Conservation (phyloP, 1,140 invertebrate species). For the Muscidifurax raptorellus region DNA sequence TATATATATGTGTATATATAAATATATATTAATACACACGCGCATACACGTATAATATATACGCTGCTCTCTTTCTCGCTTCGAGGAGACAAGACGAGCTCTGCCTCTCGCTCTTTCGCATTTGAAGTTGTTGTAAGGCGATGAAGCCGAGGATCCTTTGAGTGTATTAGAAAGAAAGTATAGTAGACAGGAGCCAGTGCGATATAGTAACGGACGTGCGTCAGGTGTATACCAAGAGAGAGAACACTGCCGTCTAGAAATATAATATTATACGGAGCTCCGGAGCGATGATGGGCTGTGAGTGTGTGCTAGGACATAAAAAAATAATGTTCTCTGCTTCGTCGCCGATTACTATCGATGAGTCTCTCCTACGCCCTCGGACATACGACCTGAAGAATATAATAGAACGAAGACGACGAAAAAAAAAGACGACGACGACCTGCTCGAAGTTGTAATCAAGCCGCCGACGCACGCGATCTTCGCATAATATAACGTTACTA, state of each 20-base stretch:
- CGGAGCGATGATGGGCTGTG: constrained; percentile 43
- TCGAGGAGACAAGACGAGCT: neutral
- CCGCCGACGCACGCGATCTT: constrained; percentile 23
- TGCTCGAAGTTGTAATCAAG: constrained; percentile 25
- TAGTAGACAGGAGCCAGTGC: constrained; percentile 5
- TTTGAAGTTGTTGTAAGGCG: neutral
- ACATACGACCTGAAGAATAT: constrained; percentile 3
- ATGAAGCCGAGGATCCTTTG: constrained; percentile 9
- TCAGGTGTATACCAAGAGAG: neutral
- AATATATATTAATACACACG: no score
- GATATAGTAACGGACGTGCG: neutral
- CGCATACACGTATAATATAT: neutral
- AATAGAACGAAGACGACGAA: neutral
- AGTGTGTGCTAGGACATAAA: constrained; percentile 35
- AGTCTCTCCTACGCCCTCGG: constrained; percentile 11
- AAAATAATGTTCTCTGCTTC: constrained; percentile 32
- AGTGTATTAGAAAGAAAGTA: neutral
- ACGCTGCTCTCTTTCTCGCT: neutral
- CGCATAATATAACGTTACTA: constrained; percentile 33
- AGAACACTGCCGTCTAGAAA: neutral
- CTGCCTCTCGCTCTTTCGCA: no score
- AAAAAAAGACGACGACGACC: constrained; percentile 17
- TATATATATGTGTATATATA: no score
- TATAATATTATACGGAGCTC: constrained; percentile 5
- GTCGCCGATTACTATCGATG: constrained; percentile 21